Evolutionary conservation across 1,140 invertebrate species (phyloP), one percentile per base, ranked within the genome.

Genomic region (Euborellia annulipes): DNA sequence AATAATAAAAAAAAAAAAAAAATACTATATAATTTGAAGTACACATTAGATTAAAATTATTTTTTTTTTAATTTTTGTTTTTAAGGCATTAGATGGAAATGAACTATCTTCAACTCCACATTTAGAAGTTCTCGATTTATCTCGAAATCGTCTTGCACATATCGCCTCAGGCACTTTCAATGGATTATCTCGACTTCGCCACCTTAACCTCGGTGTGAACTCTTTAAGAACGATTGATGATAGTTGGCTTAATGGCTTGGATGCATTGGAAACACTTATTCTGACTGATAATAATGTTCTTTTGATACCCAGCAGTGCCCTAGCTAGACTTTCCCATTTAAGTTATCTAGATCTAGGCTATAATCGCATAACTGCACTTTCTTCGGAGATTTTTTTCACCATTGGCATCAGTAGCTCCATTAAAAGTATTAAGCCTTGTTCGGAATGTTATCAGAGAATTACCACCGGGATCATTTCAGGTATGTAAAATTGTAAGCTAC

Each of bases 361-460:
- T 58, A 94, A 94, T 61, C 69, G 87, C 50, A 82, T 94, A 3
- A 82, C 84, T 0, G 86, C 85, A 2, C 61, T 93, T 6, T 86
- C 84, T 0, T 72, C 71, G n/a, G 82, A 85, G 50, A 76, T 85
- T 41, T 63, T n/a, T 86, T 7, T 65, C 72, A 45, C n/a, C n/a
- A n/a, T n/a, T n/a, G n/a, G 75, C 80, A 1, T 62, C 76, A 14
- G 73, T 77, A 0, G 69, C 72, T 42, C 62, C 63, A 56, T 67
- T 79, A 1, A 76, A 69, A n/a, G 67, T 64, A 22, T 58, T 88
- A 19, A 74, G 76, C 6, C 60, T 93, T 14, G 79, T 81, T 0
- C 72, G 83, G 48, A 94, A 93, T 62, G 75, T 91, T 1, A 83
- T 93, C 11, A 72, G 85, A 36, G 86, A 92, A 66, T 67, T 92